A percentile compares a stretch with the other conserved stretches of the same genome.
Evolutionary conservation across 92 coral and sea anemone genomes (phyloP).

Genomic region (Heliopora coerulea): DNA sequence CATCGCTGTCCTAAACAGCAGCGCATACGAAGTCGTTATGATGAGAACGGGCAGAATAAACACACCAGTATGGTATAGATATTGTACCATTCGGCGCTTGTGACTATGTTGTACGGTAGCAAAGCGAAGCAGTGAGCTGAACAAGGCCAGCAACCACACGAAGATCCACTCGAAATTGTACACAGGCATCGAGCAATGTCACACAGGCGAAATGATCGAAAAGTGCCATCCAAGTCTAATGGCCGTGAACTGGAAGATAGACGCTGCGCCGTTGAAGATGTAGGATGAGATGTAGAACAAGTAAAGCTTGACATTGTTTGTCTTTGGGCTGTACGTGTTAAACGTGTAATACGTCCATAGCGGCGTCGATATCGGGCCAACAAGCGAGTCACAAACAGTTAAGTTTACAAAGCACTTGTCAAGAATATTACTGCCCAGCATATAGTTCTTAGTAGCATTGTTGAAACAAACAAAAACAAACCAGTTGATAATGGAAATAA

Average conservation of each 20-base stretch:
- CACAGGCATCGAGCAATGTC: slow-evolving; percentile 66
- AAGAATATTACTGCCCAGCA: too few relatives aligned
- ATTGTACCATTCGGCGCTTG: slow-evolving; percentile 58
- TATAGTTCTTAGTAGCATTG: too few relatives aligned
- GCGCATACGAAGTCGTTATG: slow-evolving; percentile 62
- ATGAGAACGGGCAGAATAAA: slow-evolving; percentile 67
- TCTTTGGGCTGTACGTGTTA: slow-evolving; percentile 18
- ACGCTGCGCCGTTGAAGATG: slow-evolving; percentile 82
- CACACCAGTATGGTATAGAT: slow-evolving; percentile 66
- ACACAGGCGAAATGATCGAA: slow-evolving; percentile 77
- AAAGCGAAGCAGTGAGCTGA: slow-evolving; percentile 69
- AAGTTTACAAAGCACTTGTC: too few relatives aligned
- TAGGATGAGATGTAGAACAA: slow-evolving; percentile 71
- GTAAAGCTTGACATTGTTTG: slow-evolving; percentile 25
- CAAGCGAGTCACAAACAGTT: slow-evolving; percentile 70
- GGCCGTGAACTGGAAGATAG: slow-evolving; percentile 78
- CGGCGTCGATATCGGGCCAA: slow-evolving; percentile 79
- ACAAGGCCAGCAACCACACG: slow-evolving; percentile 70
- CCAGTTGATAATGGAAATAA: too few relatives aligned
- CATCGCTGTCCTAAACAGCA: slow-evolving; percentile 55
- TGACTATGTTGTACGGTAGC: slow-evolving; percentile 59
- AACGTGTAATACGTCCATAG: slow-evolving; percentile 65
- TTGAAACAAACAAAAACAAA: too few relatives aligned
- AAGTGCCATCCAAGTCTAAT: slow-evolving; percentile 82
- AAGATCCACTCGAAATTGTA: slow-evolving; percentile 61